These are phyloP conservation scores for Diabrotica balteata DNA, from an alignment of 2,888 invertebrate species.

Conservation along the genomic window DNA sequence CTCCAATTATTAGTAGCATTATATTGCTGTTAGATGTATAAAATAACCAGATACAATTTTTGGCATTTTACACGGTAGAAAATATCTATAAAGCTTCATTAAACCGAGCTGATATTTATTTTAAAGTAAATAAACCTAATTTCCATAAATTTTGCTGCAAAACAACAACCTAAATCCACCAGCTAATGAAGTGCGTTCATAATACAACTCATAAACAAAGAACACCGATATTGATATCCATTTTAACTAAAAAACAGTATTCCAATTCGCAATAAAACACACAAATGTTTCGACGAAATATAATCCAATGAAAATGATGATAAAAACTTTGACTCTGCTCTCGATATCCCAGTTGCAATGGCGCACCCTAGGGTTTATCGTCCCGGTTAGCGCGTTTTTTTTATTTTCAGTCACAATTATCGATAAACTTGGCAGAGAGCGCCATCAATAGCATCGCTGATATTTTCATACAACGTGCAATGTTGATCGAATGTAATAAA, in stretches of 20 bases:
- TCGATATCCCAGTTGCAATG: slow-evolving; percentile 43
- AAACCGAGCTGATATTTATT: too few species aligned
- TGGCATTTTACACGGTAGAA: too few species aligned
- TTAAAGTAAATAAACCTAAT: slow-evolving; percentile 1
- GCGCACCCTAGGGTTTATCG: not conserved
- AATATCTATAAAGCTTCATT: too few species aligned
- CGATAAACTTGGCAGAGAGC: too few species aligned
- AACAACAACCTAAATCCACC: not conserved
- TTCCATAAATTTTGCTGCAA: slow-evolving; percentile 10
- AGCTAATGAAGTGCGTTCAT: slow-evolving; percentile 15
- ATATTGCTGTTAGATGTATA: too few species aligned
- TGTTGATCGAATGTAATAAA: too few species aligned
- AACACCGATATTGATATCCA: slow-evolving; percentile 21
- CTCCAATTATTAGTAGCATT: too few species aligned
- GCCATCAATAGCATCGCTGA: too few species aligned
- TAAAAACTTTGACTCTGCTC: slow-evolving; percentile 46
- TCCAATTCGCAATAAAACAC: slow-evolving; percentile 31
- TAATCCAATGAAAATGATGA: slow-evolving; percentile 36
- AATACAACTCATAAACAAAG: slow-evolving; percentile 18
- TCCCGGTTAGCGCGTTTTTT: too few species aligned
- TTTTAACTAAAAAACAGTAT: slow-evolving; percentile 21
- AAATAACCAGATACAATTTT: too few species aligned
- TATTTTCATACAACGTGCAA: too few species aligned
- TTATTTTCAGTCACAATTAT: too few species aligned
- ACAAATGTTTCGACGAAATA: slow-evolving; percentile 34